A percentile compares a stretch with the other conserved stretches of the same genome.
These are phyloP conservation scores for Rhinoptilus africanus DNA, from an alignment of 2,113 vertebrate genomes.

Conservation along the genomic window DNA sequence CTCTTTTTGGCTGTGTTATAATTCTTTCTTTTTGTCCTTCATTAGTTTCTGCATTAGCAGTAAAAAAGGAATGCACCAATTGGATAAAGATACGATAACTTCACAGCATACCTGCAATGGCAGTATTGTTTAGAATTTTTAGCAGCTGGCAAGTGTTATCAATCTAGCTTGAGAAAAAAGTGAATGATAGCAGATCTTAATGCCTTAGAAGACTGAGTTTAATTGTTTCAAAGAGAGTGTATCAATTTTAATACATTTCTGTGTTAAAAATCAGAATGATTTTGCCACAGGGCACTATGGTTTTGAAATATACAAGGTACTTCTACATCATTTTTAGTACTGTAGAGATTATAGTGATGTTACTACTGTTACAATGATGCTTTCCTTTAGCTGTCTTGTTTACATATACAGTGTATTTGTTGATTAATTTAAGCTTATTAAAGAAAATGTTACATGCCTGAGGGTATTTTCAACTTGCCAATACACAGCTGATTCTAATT, in stretches of 20 bases:
- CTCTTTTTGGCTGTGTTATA: not conserved
- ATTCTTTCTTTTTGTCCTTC: slow-evolving; percentile 40
- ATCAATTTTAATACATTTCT: not conserved
- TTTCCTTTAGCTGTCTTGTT: not conserved
- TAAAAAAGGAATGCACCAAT: not conserved
- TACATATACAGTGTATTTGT: not conserved
- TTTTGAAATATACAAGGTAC: not conserved
- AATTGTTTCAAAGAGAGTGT: not conserved
- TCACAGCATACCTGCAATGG: not conserved
- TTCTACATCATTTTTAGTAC: not conserved
- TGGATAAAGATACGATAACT: not conserved
- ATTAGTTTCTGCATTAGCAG: not conserved
- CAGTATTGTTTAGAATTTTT: not conserved
- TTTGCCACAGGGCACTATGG: not conserved
- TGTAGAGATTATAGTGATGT: not conserved
- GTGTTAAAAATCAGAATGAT: not conserved
- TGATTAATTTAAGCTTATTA: not conserved
- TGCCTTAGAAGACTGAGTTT: not conserved
- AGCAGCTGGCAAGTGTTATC: not conserved
- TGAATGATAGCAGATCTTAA: slow-evolving; percentile 2
- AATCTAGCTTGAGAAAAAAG: not conserved
- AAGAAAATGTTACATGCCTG: not conserved
- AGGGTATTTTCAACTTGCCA: not conserved
- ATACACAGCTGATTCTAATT: not conserved
- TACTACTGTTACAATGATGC: not conserved